A percentile compares a stretch with the other conserved stretches of the same genome.
Evolutionary conservation across 1,140 invertebrate genomes (phyloP).

Genomic region (Saccostrea glomerata): DNA sequence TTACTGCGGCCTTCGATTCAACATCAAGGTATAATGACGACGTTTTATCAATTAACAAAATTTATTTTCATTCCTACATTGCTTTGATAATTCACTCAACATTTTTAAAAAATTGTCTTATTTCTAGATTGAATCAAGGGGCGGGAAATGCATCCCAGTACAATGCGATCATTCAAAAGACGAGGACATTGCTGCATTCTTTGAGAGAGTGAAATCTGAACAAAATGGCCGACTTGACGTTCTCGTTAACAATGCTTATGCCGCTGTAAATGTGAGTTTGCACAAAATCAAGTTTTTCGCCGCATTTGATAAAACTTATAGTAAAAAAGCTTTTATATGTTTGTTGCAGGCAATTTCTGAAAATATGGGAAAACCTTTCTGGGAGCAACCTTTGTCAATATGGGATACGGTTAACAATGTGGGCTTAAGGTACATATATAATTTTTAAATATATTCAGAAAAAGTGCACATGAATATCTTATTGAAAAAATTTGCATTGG

Average conservation of each 20-base stretch:
- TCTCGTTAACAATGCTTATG: constrained; percentile 81
- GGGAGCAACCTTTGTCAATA: constrained; percentile 67
- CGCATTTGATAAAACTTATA: not conserved
- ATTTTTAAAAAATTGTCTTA: not conserved
- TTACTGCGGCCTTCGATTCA: too few relatives aligned
- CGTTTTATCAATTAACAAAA: too few relatives aligned
- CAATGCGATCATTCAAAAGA: constrained; percentile 79
- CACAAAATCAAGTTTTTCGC: too few relatives aligned
- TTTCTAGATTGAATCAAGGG: constrained; percentile 48
- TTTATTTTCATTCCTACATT: too few relatives aligned
- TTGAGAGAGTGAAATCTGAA: constrained; percentile 78
- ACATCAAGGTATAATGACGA: too few relatives aligned
- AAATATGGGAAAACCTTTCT: constrained; percentile 72
- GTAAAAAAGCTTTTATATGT: constrained; percentile 34
- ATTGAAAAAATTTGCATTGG: too few relatives aligned
- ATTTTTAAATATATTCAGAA: too few relatives aligned
- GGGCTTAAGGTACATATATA: constrained; percentile 65
- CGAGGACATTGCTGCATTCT: constrained; percentile 77
- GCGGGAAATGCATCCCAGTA: constrained; percentile 55
- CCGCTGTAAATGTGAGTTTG: constrained; percentile 74
- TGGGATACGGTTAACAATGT: constrained; percentile 79
- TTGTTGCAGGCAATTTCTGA: constrained; percentile 60
- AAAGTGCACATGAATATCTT: too few relatives aligned
- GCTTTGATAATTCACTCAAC: not conserved
- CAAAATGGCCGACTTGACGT: constrained; percentile 79